These are phyloP conservation scores for Calidris pygmaea DNA, from an alignment of 2,113 vertebrate species.

Conservation along the genomic window DNA sequence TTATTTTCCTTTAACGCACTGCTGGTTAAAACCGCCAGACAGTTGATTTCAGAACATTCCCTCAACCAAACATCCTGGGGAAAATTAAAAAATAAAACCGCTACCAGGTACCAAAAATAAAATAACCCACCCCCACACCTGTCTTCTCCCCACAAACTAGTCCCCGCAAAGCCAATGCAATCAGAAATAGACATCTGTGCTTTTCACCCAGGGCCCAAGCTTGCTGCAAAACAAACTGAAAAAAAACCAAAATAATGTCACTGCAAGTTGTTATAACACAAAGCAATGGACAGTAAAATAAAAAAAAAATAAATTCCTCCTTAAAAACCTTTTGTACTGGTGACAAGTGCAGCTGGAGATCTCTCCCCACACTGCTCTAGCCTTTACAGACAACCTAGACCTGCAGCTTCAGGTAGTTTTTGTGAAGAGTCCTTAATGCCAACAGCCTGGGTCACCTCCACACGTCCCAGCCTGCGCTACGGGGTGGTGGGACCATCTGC, in stretches of 20 bases:
- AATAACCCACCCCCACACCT: conserved; percentile 12
- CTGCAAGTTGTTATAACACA: conserved; percentile 74
- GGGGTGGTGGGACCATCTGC: fast-evolving
- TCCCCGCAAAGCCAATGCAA: conserved; percentile 13
- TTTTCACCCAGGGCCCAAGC: conserved; percentile 43
- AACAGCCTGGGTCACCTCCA: neutral
- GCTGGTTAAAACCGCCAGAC: conserved; percentile 58
- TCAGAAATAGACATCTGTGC: conserved; percentile 27
- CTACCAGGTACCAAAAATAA: conserved; percentile 54
- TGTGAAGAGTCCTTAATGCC: neutral
- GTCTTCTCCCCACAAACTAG: neutral
- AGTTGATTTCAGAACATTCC: conserved; percentile 50
- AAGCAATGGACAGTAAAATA: conserved; percentile 67
- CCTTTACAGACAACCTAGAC: conserved; percentile 13
- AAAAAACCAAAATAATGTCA: conserved; percentile 13
- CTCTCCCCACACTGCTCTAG: conserved; percentile 22
- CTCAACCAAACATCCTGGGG: conserved; percentile 52
- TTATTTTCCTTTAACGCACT: conserved; percentile 62
- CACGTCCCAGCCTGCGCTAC: fast-evolving
- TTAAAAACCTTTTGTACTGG: conserved; percentile 48
- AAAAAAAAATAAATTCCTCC: conserved; percentile 20
- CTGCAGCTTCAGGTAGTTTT: neutral
- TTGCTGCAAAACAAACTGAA: conserved; percentile 16
- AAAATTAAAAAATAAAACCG: conserved; percentile 44
- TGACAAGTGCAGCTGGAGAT: conserved; percentile 12